These are phyloP conservation scores for Eulimnadia texana DNA, from an alignment of 1,140 invertebrate species.

Conservation along the genomic window DNA sequence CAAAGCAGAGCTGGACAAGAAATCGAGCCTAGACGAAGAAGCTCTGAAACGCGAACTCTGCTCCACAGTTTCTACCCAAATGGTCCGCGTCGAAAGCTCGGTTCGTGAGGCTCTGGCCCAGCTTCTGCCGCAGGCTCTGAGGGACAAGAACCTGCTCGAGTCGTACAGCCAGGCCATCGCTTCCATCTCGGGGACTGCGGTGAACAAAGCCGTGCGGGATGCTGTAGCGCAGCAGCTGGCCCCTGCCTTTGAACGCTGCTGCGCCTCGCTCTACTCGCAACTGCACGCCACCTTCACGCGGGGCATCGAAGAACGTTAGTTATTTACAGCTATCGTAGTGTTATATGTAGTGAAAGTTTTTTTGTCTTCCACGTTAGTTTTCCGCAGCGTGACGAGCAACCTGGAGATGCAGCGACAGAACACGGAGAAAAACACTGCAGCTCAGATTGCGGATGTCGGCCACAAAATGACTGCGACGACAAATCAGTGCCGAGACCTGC, in stretches of 20 bases:
- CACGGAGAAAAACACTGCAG: not conserved
- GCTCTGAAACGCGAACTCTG: not conserved
- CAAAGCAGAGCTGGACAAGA: not conserved
- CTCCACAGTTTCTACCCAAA: conserved; percentile 25
- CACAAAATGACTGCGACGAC: not conserved
- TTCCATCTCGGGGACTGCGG: conserved; percentile 43
- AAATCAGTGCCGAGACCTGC: not conserved
- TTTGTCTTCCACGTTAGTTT: not conserved
- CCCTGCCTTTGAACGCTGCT: conserved; percentile 69
- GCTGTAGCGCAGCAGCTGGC: conserved; percentile 55
- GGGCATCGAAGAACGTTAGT: conserved; percentile 79
- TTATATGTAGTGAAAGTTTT: too few species aligned
- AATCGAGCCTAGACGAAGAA: too few species aligned
- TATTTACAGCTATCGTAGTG: too few species aligned
- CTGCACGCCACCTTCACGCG: conserved; percentile 68
- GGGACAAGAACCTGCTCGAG: conserved; percentile 58
- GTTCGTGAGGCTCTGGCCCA: conserved; percentile 59
- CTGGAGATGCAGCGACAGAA: not conserved
- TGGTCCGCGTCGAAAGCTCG: conserved; percentile 48
- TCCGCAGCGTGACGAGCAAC: conserved; percentile 1
- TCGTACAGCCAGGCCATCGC: conserved; percentile 48
- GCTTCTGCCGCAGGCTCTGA: conserved; percentile 58
- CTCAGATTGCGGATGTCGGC: not conserved
- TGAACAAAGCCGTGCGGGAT: conserved; percentile 55
- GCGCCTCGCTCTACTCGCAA: conserved; percentile 70